These are phyloP conservation scores for Lissonota sp. DNA, from an alignment of 2,888 invertebrate genomes.

Conservation along the genomic window DNA sequence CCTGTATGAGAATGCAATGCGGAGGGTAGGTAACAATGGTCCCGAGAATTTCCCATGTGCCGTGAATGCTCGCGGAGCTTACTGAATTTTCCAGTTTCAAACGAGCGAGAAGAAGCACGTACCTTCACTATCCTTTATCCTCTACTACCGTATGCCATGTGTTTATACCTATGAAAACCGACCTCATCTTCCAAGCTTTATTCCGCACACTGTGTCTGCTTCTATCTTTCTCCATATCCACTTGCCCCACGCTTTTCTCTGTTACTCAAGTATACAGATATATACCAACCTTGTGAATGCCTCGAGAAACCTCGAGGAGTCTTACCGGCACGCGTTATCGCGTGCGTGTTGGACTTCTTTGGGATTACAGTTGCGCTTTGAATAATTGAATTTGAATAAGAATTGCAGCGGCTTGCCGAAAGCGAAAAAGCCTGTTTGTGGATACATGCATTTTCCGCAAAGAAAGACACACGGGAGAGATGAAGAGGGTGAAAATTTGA, in stretches of 20 bases:
- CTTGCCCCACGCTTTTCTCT: slow-evolving; percentile 62
- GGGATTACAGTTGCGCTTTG: slow-evolving; percentile 55
- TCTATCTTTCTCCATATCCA: slow-evolving; percentile 66
- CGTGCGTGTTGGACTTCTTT: slow-evolving; percentile 34
- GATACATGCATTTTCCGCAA: not conserved
- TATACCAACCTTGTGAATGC: not conserved
- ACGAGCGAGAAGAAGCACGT: slow-evolving; percentile 39
- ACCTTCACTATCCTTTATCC: not conserved
- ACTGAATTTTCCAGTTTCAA: slow-evolving; percentile 58
- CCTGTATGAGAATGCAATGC: slow-evolving; percentile 57
- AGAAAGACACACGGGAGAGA: not conserved
- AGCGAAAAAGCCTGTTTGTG: slow-evolving; percentile 18
- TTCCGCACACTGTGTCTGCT: slow-evolving; percentile 63
- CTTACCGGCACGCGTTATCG: slow-evolving; percentile 46
- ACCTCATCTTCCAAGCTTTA: slow-evolving; percentile 36
- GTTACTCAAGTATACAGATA: slow-evolving; percentile 36
- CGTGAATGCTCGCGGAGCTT: slow-evolving; percentile 49
- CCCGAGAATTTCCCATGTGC: slow-evolving; percentile 61
- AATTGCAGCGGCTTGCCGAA: slow-evolving; percentile 24
- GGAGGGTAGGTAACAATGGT: slow-evolving; percentile 54
- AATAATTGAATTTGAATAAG: slow-evolving; percentile 62
- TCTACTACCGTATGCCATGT: not conserved
- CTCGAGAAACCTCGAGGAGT: slow-evolving; percentile 46
- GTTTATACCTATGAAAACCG: slow-evolving; percentile 8
- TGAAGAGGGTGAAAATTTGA: not conserved